Evolutionary conservation across 2,888 invertebrate genomes (phyloP).

Genomic region (Oithona nana): DNA sequence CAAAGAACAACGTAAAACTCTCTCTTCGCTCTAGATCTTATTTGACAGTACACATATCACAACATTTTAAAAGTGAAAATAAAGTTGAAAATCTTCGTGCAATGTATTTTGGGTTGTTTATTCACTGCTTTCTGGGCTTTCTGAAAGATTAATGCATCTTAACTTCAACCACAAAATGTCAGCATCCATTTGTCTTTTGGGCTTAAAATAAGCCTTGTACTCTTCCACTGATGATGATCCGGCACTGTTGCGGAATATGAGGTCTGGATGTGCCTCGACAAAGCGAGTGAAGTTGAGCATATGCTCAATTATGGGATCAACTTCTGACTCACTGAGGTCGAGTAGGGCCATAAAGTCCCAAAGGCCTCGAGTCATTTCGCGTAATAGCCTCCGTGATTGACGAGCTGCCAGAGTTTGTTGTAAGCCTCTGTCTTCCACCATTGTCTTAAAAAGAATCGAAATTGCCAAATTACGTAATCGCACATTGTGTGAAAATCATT

Average conservation of each 20-base stretch:
- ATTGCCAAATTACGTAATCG: no score
- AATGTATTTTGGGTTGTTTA: no score
- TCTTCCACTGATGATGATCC: background rate
- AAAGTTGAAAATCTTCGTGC: no score
- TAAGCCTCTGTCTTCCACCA: background rate
- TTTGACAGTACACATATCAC: no score
- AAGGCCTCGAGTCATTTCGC: background rate
- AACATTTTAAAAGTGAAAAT: no score
- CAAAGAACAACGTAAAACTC: no score
- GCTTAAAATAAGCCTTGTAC: background rate
- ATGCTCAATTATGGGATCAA: background rate
- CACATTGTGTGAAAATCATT: background rate
- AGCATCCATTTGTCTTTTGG: background rate
- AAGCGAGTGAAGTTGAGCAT: background rate
- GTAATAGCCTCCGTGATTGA: background rate
- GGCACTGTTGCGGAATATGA: background rate
- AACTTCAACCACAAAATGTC: background rate
- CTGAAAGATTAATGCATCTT: no score
- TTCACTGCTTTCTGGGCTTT: no score
- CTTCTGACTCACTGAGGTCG: constrained; percentile 2
- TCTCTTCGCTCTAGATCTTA: no score
- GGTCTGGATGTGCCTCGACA: background rate
- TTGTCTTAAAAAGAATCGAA: background rate
- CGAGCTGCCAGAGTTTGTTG: background rate
- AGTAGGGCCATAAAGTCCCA: constrained; percentile 13